Conservation (phyloP, 2,113 vertebrate species). For the Pseudopodoces humilis region DNA sequence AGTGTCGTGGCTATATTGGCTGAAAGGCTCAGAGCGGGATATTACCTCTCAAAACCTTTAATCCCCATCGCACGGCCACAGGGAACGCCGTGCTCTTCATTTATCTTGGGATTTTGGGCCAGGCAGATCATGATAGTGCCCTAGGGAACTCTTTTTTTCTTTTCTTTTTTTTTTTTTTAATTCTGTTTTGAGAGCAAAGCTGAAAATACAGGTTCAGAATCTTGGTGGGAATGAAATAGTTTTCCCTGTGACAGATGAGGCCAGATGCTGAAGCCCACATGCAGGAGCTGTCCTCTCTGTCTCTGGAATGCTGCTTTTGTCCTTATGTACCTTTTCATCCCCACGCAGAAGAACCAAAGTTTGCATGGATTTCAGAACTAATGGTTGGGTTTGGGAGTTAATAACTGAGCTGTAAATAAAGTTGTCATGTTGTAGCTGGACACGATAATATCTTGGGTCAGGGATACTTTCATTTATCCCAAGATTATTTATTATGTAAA, state of each 20-base stretch:
- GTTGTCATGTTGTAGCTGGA: neutral
- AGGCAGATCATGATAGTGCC: neutral
- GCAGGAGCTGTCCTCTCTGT: neutral
- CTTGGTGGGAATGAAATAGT: neutral
- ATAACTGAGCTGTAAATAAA: neutral
- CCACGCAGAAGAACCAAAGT: neutral
- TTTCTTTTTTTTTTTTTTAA: neutral
- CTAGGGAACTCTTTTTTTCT: neutral
- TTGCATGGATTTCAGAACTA: neutral
- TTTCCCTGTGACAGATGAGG: neutral
- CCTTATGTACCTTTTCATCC: neutral
- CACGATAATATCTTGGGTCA: neutral
- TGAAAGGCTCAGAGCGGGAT: conserved; percentile 38
- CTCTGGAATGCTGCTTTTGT: neutral
- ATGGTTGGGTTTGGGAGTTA: neutral
- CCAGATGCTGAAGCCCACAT: neutral
- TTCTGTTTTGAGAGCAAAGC: neutral
- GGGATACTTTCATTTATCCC: neutral
- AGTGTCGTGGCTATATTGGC: neutral
- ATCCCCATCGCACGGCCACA: fast-evolving
- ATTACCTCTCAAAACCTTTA: conserved; percentile 45
- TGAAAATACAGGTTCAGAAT: neutral
- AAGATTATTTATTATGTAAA: neutral
- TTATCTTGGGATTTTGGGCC: neutral
- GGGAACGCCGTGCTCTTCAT: neutral